Evolutionary conservation across 2,797 vertebrate species (phyloP).

Genomic region (Geotria australis): DNA sequence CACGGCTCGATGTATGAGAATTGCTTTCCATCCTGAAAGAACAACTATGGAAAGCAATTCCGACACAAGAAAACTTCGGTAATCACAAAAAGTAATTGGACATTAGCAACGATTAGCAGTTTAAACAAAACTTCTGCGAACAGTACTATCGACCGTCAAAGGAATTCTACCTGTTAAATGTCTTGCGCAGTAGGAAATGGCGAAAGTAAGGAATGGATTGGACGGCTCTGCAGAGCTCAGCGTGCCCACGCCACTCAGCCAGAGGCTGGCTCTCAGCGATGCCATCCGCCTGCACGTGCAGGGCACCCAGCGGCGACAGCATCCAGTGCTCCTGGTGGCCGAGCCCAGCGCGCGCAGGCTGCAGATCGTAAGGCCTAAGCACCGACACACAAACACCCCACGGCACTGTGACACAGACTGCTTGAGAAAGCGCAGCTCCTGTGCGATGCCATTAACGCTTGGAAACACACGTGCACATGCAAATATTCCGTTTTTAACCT

Average conservation of each 20-base stretch:
- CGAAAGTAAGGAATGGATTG: constrained; percentile 24
- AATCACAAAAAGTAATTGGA: too few relatives aligned
- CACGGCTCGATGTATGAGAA: too few relatives aligned
- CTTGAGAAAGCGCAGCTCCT: too few relatives aligned
- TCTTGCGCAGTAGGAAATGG: constrained; percentile 15
- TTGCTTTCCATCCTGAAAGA: too few relatives aligned
- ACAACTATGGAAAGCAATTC: too few relatives aligned
- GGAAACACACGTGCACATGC: too few relatives aligned
- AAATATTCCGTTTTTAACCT: too few relatives aligned
- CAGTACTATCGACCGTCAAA: too few relatives aligned
- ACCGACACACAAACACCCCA: neutral
- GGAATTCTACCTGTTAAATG: constrained; percentile 6
- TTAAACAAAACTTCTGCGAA: too few relatives aligned
- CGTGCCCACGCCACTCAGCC: constrained; percentile 24
- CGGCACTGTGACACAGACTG: neutral
- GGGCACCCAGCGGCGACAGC: constrained; percentile 20
- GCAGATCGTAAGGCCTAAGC: constrained; percentile 29
- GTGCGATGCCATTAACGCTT: too few relatives aligned
- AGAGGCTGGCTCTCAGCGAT: constrained; percentile 15
- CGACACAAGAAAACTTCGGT: too few relatives aligned
- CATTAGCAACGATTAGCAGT: too few relatives aligned
- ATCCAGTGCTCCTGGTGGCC: constrained; percentile 28
- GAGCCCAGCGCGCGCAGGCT: constrained; percentile 10
- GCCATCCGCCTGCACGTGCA: constrained; percentile 18
- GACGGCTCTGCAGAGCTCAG: constrained; percentile 19